Percentiles rank a stretch among this genome's conserved stretches.
Evolutionary conservation across 1,140 invertebrate genomes (phyloP).

Genomic region (Drosophila suzukii): DNA sequence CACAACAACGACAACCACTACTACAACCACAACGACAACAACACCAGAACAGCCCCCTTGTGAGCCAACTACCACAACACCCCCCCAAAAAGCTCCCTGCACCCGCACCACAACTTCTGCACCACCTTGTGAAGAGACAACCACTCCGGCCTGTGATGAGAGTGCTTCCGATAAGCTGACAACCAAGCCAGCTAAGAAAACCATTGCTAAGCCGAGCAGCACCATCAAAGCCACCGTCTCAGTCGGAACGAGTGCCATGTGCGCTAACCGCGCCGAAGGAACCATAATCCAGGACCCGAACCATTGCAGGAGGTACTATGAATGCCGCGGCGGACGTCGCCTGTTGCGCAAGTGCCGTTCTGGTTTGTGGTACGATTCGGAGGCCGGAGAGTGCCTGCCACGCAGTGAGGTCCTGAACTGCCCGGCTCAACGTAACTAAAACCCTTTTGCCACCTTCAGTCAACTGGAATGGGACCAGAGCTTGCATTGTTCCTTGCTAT

Average conservation of each 20-base stretch:
- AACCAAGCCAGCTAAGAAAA: slow-evolving; percentile 1
- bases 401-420: slow-evolving; percentile 48
- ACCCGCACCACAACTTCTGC: not conserved
- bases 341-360: slow-evolving; percentile 28
- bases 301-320: slow-evolving; percentile 55
- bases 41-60: not conserved
- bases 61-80: not conserved
- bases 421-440: slow-evolving; percentile 56
- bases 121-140: slow-evolving; percentile 2
- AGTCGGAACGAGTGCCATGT: slow-evolving; percentile 22
- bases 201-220: slow-evolving; percentile 10
- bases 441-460: not conserved
- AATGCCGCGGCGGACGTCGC: slow-evolving; percentile 39
- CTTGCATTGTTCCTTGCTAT: slow-evolving; percentile 23
- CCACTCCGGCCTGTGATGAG: slow-evolving; percentile 18
- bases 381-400: slow-evolving; percentile 36
- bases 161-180: not conserved
- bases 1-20: not conserved
- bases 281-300: slow-evolving; percentile 38
- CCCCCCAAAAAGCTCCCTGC: not conserved
- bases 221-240: not conserved
- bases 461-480: slow-evolving; percentile 4
- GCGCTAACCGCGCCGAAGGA: slow-evolving; percentile 32
- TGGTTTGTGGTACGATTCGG: slow-evolving; percentile 59
- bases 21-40: not conserved